phyloP scores from a whole-genome alignment of 2,113 vertebrate species.

The Chroicocephalus ridibundus region DNA sequence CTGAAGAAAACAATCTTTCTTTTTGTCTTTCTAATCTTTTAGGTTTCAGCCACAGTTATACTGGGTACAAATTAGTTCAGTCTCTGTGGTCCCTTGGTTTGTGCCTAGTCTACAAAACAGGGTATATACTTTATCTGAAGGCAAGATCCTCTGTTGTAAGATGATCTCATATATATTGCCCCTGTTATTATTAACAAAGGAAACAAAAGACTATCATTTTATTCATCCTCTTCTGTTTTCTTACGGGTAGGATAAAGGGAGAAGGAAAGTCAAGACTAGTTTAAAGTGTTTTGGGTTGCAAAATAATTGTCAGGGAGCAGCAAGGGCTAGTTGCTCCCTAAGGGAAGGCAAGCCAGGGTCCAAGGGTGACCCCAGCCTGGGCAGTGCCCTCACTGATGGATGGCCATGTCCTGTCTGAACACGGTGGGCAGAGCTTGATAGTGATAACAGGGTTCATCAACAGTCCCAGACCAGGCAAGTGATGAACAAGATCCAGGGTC shows the following conservation, averaged over 20 bases:
- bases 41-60: not conserved
- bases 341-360: not conserved
- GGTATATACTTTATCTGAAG: not conserved
- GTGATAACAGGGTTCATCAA: not conserved
- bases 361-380: not conserved
- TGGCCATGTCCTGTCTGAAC: not conserved
- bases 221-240: not conserved
- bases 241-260: not conserved
- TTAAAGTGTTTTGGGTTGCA: not conserved
- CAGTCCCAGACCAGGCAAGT: not conserved
- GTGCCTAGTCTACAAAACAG: not conserved
- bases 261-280: not conserved
- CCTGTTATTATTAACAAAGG: not conserved
- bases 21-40: not conserved
- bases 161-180: not conserved
- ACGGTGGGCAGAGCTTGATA: not conserved
- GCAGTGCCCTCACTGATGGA: not conserved
- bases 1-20: not conserved
- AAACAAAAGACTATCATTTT: not conserved
- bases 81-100: not conserved
- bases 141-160: not conserved
- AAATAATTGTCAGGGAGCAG: not conserved
- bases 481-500: not conserved
- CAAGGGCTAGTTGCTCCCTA: not conserved
- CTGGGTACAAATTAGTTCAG: not conserved